Evolutionary conservation across 2,888 invertebrate species (phyloP), one percentile per base, ranked within the genome.

Genomic region (Nysson spinosus): DNA sequence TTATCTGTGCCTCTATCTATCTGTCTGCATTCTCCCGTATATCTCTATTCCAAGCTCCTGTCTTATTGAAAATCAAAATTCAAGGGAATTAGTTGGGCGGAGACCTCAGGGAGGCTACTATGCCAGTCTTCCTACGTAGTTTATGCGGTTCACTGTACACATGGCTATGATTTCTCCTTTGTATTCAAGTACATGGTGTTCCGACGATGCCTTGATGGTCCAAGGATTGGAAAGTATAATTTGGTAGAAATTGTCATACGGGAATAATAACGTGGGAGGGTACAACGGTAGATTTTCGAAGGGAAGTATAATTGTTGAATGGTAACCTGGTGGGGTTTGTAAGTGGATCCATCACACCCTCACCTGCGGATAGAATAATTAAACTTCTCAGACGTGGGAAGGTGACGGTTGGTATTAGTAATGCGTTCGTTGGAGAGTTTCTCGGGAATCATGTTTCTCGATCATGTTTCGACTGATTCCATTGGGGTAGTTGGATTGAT

Each of bases 51-150:
- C 14, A 3, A 9, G 57, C 43, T n/a, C 30, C 55, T 71, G 78
- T 78, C 83, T 85, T 84, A 85, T 85, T 85, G 85, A 85, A 85
- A 85, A 85, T 85, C 85, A 85, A 85, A 85, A 85, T 85, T 85
- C 83, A 81, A 75, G 76, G 75, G 78, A 83, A 84, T 84, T 84
- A 83, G 81, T 82, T 47, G 50, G 30, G 12, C 56, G 42, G 42
- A 40, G 47, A 55, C 50, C 49, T 37, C 11, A 39, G 17, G 17
- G 37, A 43, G 24, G 35, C 4, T 14, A 9, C 16, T 14, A 5
- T 12, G n/a, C 4, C 35, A 28, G 1, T n/a, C 14, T 30, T 34
- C 1, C 34, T 16, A 34, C 11, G 11, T 11, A 11, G 30, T 2
- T 1, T 30, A n/a, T n/a, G n/a, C n/a, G n/a, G n/a, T n/a, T n/a